These are phyloP conservation scores for Oreochromis niloticus DNA, from an alignment of 2,113 vertebrate species.

Conservation along the genomic window DNA sequence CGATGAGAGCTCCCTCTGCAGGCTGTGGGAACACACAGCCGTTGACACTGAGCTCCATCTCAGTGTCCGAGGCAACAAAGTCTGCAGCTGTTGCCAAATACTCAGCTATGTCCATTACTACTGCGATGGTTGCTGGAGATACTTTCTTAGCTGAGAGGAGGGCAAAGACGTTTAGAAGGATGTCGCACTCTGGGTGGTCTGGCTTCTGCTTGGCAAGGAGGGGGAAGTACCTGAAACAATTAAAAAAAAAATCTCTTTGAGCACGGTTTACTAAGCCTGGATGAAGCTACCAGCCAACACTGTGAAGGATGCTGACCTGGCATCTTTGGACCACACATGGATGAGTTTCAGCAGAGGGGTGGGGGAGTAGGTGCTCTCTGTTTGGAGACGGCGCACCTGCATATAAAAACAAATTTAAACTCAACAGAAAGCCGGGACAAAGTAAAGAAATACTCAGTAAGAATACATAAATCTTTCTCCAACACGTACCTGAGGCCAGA, in stretches of 20 bases:
- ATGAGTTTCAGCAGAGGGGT: conserved; percentile 90
- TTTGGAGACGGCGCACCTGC: conserved; percentile 83
- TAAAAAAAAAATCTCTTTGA: accelerated
- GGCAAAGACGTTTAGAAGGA: conserved; percentile 85
- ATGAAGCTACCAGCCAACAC: neutral
- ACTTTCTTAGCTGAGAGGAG: conserved; percentile 85
- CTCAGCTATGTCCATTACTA: conserved; percentile 87
- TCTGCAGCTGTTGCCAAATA: conserved; percentile 81
- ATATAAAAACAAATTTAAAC: neutral
- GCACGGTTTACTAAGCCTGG: neutral
- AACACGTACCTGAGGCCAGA: conserved; percentile 87
- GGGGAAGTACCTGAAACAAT: conserved; percentile 81
- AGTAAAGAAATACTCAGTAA: neutral
- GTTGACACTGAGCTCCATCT: conserved; percentile 70
- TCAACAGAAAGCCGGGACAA: neutral
- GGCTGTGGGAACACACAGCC: conserved; percentile 63
- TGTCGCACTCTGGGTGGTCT: conserved; percentile 77
- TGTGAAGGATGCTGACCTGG: conserved; percentile 72
- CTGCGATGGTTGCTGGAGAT: conserved; percentile 71
- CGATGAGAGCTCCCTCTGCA: conserved; percentile 18
- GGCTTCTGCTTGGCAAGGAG: conserved; percentile 86
- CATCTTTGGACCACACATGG: conserved; percentile 87
- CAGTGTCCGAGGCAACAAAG: conserved; percentile 75
- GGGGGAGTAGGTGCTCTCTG: conserved; percentile 89
- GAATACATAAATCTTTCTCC: neutral